phyloP scores from a whole-genome alignment of 2,888 invertebrate species.

The Gnatocerus cornutus region DNA sequence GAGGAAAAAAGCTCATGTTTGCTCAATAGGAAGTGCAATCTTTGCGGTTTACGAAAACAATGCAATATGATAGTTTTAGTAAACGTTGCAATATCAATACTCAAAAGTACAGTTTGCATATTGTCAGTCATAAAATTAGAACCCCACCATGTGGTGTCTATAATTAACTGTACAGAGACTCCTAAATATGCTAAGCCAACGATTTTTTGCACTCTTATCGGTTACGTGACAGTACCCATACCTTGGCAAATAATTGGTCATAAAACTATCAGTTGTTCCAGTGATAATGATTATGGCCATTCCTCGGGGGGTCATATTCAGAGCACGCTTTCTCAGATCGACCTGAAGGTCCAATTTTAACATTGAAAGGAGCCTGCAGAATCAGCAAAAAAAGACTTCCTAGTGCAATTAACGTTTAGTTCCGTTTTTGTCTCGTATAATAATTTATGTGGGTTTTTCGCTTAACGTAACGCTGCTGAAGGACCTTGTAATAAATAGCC shows the following conservation, averaged over 20 bases:
- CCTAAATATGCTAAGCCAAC: too few species aligned
- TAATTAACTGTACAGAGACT: too few species aligned
- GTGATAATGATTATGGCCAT: conserved; percentile 2
- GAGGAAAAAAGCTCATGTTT: conserved; percentile 35
- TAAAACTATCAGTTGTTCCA: not conserved
- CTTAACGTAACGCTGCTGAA: conserved; percentile 7
- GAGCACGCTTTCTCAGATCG: conserved; percentile 8
- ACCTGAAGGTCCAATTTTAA: conserved; percentile 25
- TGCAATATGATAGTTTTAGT: too few species aligned
- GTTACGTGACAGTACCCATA: too few species aligned
- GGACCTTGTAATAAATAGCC: conserved; percentile 44
- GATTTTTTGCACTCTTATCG: too few species aligned
- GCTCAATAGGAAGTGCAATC: conserved; percentile 19
- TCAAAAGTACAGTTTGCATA: too few species aligned
- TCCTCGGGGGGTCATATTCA: not conserved
- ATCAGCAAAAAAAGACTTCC: conserved; percentile 30
- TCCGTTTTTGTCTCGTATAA: conserved; percentile 34
- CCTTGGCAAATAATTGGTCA: not conserved
- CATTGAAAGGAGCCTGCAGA: conserved; percentile 25
- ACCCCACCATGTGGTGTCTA: too few species aligned
- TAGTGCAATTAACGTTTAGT: conserved; percentile 32
- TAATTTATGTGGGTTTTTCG: conserved; percentile 38
- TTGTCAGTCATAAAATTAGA: too few species aligned
- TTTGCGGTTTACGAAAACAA: not conserved
- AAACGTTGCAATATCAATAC: too few species aligned